These are phyloP conservation scores for Cossypha niveicapilla DNA, from an alignment of 2,797 vertebrate species.

Conservation along the genomic window DNA sequence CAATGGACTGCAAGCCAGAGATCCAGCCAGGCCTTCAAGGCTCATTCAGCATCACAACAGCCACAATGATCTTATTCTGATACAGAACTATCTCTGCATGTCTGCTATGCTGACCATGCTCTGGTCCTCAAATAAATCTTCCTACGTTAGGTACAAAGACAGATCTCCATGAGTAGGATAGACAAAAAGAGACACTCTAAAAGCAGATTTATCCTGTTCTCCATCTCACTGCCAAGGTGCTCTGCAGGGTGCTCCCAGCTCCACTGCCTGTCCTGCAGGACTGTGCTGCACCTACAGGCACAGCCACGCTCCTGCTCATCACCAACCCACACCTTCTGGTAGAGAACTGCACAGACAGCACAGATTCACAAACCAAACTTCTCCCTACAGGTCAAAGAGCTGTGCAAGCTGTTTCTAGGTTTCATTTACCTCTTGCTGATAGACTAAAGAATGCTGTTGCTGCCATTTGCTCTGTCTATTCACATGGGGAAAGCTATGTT, in stretches of 20 bases:
- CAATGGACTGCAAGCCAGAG: background rate
- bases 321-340: background rate
- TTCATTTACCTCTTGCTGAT: background rate
- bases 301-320: fast-evolving
- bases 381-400: background rate
- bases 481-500: background rate
- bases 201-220: background rate
- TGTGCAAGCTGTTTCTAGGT: background rate
- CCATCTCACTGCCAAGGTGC: background rate
- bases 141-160: background rate
- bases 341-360: background rate
- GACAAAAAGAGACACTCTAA: background rate
- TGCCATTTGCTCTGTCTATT: background rate
- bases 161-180: fast-evolving
- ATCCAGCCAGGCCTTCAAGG: background rate
- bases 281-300: background rate
- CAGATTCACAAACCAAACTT: background rate
- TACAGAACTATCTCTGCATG: background rate
- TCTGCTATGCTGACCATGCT: background rate
- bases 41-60: background rate
- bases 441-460: background rate
- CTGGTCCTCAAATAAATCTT: background rate
- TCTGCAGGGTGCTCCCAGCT: background rate
- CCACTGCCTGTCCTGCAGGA: background rate
- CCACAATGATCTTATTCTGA: background rate